Conservation (phyloP, 1,140 invertebrate genomes). For the Xylocopa sonorina region DNA sequence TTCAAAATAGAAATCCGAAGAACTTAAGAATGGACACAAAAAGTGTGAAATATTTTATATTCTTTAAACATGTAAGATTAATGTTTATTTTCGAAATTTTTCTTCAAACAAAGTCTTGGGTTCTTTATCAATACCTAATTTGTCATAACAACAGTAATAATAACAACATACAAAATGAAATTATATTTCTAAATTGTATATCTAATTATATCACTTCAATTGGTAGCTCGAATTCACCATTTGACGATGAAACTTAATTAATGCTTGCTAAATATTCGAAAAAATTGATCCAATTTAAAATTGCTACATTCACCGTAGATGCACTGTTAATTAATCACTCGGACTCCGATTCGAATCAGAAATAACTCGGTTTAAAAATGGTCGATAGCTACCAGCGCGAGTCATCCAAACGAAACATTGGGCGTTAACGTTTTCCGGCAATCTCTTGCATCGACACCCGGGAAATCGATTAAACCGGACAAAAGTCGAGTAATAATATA, state of each 20-base stretch:
- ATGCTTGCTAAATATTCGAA: too few species aligned
- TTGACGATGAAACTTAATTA: too few species aligned
- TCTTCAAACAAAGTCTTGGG: too few species aligned
- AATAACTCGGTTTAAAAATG: neutral
- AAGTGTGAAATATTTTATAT: neutral
- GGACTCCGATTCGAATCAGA: neutral
- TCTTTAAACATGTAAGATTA: too few species aligned
- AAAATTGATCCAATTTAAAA: too few species aligned
- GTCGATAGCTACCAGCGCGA: neutral
- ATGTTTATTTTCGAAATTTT: too few species aligned
- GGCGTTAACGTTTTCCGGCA: neutral
- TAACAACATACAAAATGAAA: too few species aligned
- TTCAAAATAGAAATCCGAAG: neutral
- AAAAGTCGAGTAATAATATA: constrained; percentile 1
- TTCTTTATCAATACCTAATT: too few species aligned
- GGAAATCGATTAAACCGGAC: neutral
- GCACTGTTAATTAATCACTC: neutral
- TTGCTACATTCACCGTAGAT: neutral
- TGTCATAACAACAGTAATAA: too few species aligned
- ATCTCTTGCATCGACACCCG: neutral
- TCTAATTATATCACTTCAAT: too few species aligned
- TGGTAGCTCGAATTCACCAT: too few species aligned
- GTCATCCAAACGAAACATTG: neutral
- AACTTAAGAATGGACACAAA: neutral
- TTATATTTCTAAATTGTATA: too few species aligned